Evolutionary conservation across 2,113 vertebrate species (phyloP), one percentile per base, ranked within the genome.

Genomic region (Lagopus muta): DNA sequence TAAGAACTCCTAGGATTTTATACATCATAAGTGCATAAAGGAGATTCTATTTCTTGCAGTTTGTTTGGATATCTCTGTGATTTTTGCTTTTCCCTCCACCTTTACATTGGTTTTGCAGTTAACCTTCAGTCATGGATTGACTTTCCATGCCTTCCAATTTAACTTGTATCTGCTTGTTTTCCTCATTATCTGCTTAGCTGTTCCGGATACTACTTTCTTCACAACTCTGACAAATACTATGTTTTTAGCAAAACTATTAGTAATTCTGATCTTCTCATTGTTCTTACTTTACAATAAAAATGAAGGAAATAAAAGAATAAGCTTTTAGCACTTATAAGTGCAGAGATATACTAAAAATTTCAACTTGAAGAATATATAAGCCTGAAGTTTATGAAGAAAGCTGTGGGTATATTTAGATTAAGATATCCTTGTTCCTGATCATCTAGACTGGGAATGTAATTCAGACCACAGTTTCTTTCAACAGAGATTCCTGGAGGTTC

Each of bases 1-100:
- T 92, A 92, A 96, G 72, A 91, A 75, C 70, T 80, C n/a, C 78
- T 60, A 19, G 61, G 32, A 8, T 73, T 89, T 88, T 30, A 36
- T 7, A 48, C 14, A n/a, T 43, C 4, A 1, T 25, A 85, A 86
- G 67, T 71, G 10, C 5, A 21, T 21, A 36, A 21, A 52, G 5
- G 10, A 3, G 1, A 15, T 72, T 89, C 28, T 69, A 4, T 50
- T 83, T 85, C 32, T 82, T 78, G 27, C 4, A 16, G n/a, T 6
- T 2, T 69, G 20, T 71, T 88, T 83, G 24, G n/a, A 66, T 42
- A 54, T 6, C 34, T 93, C 32, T 87, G 18, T 38, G 43, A 78
- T 77, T 83, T 61, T 87, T 2, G 22, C n/a, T 83, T 83, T 71
- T 27, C 9, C 6, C 8, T 84, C 24, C 20, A 72, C 17, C 45